Base-by-base conservation (phyloP, 2,888 invertebrate species). In the Pseudoips prasinana region DNA sequence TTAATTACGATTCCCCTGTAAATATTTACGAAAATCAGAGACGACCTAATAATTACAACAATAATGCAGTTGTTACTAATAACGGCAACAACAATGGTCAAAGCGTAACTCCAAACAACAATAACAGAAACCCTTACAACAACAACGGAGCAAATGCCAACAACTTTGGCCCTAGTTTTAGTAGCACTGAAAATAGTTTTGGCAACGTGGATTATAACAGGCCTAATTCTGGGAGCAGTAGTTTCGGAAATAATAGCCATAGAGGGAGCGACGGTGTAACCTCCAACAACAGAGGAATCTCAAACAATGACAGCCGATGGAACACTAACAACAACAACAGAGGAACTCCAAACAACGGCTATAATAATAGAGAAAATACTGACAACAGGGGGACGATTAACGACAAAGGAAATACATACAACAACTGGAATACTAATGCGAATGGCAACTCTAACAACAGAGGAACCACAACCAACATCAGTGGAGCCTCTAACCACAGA, bases 11-110 rank as follows among this genome's bases (percentile, higher is more conserved):
- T 23, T 30, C 25, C 6, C 19, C 22, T 0, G 19, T 20, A 7
- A 30, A 25, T 29, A 36, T 25, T n/a, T 34, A 39, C 19, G 31
- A 33, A 8, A 20, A 43, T 6, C 22, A 22, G 10, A 57, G 40
- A 3, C 32, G 31, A 7, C 35, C 33, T 10, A 48, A 37, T 29
- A 22, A 32, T 7, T 25, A 4, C 5, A 39, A 38, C 1, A 53
- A 26, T 7, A 39, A 32, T 3, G 27, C 37, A 33, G 38, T n/a
- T n/a, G n/a, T n/a, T n/a, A n/a, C n/a, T n/a, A n/a, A n/a, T n/a
- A n/a, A n/a, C n/a, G n/a, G n/a, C n/a, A n/a, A n/a, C n/a, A n/a
- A n/a, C n/a, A n/a, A n/a, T n/a, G n/a, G n/a, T n/a, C n/a, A n/a
- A n/a, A n/a, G n/a, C n/a, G n/a, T 25, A 6, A 26, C 29, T 1